These are phyloP conservation scores for Cheilosia impressa DNA, from an alignment of 2,888 invertebrate species.

Conservation along the genomic window DNA sequence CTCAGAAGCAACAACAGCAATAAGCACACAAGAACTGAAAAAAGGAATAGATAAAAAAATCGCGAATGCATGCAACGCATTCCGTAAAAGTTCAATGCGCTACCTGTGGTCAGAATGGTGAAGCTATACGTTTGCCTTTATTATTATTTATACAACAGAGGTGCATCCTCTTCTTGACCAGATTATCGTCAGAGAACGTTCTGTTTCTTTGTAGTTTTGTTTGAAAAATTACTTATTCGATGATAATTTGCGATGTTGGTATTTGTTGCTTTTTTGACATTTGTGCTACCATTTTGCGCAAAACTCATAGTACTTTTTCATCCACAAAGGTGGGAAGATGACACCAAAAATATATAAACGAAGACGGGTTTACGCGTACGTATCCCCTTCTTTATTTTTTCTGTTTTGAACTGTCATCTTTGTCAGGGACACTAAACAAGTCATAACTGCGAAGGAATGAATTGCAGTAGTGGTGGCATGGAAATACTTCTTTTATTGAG, in stretches of 20 bases:
- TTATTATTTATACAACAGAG: slow-evolving; percentile 30
- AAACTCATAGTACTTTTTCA: neutral
- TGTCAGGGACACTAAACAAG: slow-evolving; percentile 20
- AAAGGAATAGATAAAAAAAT: slow-evolving; percentile 13
- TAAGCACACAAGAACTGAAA: slow-evolving; percentile 7
- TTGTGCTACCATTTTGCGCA: slow-evolving; percentile 1
- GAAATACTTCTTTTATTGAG: slow-evolving; percentile 19
- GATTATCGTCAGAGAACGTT: slow-evolving; percentile 50
- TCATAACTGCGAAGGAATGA: slow-evolving; percentile 19
- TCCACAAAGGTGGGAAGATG: slow-evolving; percentile 18
- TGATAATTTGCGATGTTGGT: slow-evolving; percentile 43
- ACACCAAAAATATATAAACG: slow-evolving; percentile 1
- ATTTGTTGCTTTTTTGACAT: slow-evolving; percentile 43
- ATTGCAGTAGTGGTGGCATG: neutral
- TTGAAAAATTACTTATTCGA: slow-evolving; percentile 55
- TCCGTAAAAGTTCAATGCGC: slow-evolving; percentile 70
- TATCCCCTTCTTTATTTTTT: neutral
- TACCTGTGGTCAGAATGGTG: slow-evolving; percentile 59
- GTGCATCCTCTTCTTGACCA: slow-evolving; percentile 42
- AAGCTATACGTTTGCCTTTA: slow-evolving; percentile 54
- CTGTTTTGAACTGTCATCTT: slow-evolving; percentile 37
- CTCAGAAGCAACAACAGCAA: slow-evolving; percentile 5
- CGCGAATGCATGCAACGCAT: slow-evolving; percentile 64
- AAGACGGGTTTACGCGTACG: neutral
- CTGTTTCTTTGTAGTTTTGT: slow-evolving; percentile 40